phyloP scores from a whole-genome alignment of 2,888 invertebrate species.

The Ophion slaviceki region DNA sequence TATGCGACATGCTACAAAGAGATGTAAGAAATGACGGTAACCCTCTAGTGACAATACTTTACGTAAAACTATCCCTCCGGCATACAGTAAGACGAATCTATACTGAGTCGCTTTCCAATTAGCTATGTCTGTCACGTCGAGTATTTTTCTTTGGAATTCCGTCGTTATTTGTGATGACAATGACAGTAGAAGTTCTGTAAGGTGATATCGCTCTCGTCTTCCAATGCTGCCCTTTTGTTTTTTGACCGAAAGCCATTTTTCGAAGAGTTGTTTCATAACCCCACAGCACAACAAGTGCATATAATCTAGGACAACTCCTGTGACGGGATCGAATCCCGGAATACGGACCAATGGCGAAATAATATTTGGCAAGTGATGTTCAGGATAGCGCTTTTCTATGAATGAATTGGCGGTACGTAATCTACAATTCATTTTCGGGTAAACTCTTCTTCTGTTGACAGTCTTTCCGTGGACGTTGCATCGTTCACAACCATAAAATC shows the following conservation, averaged over 20 bases:
- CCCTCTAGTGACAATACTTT: conserved; percentile 23
- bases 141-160: conserved; percentile 52
- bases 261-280: conserved; percentile 44
- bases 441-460: conserved; percentile 58
- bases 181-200: conserved; percentile 30
- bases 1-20: conserved; percentile 57
- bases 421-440: conserved; percentile 54
- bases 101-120: conserved; percentile 41
- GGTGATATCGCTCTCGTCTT: conserved; percentile 29
- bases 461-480: conserved; percentile 59
- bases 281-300: conserved; percentile 56
- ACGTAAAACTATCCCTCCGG: conserved; percentile 29
- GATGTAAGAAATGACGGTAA: conserved; percentile 58
- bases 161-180: conserved; percentile 26
- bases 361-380: conserved; percentile 55
- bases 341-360: conserved; percentile 45
- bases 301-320: conserved; percentile 49
- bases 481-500: conserved; percentile 63
- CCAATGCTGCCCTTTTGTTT: conserved; percentile 30
- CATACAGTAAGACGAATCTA: conserved; percentile 49
- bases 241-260: conserved; percentile 46
- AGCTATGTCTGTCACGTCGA: conserved; percentile 39
- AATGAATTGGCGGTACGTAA: conserved; percentile 58
- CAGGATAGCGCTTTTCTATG: conserved; percentile 51
- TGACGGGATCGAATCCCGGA: conserved; percentile 39